phyloP scores from a whole-genome alignment of 64 coral and sea anemone species.

The Platygyra sinensis region DNA sequence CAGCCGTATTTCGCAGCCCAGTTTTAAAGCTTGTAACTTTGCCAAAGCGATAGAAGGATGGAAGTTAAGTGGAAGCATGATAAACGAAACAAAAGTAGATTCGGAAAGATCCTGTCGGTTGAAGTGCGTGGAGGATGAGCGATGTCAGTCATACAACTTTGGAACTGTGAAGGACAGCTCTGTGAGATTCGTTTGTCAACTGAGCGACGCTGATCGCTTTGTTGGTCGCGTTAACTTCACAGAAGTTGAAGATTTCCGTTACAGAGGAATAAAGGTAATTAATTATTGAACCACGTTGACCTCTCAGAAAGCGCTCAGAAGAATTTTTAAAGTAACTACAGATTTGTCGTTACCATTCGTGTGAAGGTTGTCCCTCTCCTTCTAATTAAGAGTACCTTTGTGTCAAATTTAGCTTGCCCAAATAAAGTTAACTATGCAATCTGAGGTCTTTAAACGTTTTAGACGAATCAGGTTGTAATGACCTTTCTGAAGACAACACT shows the following conservation, averaged over 20 bases:
- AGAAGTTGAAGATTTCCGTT: background rate
- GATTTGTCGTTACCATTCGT: too few relatives aligned
- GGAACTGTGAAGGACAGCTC: background rate
- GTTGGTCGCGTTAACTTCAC: background rate
- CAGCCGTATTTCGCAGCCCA: background rate
- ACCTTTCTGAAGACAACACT: too few relatives aligned
- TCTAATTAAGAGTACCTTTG: too few relatives aligned
- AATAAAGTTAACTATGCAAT: too few relatives aligned
- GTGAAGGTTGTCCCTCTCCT: too few relatives aligned
- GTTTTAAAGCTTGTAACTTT: constrained; percentile 4
- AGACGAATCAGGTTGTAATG: too few relatives aligned
- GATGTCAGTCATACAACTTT: constrained; percentile 15
- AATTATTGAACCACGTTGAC: too few relatives aligned
- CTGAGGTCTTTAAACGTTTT: too few relatives aligned
- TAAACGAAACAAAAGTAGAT: background rate
- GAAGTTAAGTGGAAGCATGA: constrained; percentile 3
- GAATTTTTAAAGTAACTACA: too few relatives aligned
- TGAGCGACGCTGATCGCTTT: background rate
- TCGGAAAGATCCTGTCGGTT: background rate
- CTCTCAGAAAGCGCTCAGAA: too few relatives aligned
- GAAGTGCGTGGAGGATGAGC: background rate
- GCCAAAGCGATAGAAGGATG: background rate
- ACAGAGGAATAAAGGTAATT: background rate
- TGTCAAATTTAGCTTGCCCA: too few relatives aligned
- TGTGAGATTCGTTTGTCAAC: background rate